These are phyloP conservation scores for Decapterus maruadsi DNA, from an alignment of 2,797 vertebrate species.

Conservation along the genomic window DNA sequence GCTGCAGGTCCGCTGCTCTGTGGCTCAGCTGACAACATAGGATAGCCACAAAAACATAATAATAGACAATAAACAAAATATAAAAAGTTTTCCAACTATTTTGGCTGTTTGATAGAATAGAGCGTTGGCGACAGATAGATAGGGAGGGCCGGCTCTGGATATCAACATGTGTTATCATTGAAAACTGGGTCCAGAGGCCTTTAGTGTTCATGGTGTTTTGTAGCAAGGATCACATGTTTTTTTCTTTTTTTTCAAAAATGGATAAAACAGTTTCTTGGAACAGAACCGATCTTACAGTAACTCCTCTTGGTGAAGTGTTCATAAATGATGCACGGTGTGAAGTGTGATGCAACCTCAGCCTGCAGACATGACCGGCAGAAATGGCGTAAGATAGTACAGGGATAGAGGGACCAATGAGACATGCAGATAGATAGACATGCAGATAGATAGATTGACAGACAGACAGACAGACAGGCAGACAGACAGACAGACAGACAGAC, in stretches of 20 bases:
- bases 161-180: background rate
- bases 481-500: too few relatives aligned
- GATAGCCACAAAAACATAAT: too few relatives aligned
- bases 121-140: too few relatives aligned
- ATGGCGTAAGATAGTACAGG: background rate
- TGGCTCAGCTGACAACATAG: too few relatives aligned
- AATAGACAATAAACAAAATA: too few relatives aligned
- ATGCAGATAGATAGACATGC: background rate
- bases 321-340: conserved; percentile 13
- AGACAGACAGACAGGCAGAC: too few relatives aligned
- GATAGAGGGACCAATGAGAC: too few relatives aligned
- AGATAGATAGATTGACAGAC: too few relatives aligned
- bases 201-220: background rate
- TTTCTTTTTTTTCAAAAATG: background rate
- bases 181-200: conserved; percentile 2
- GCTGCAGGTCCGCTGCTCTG: too few relatives aligned
- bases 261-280: background rate
- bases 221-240: background rate
- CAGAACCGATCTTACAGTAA: background rate
- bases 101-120: too few relatives aligned
- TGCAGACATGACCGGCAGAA: conserved; percentile 6
- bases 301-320: background rate
- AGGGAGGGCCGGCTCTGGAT: too few relatives aligned
- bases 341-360: conserved; percentile 22
- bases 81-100: too few relatives aligned